Percentiles rank a stretch among this genome's conserved stretches.
Evolutionary conservation across 2,113 vertebrate species (phyloP).

Genomic region (Pongo pygmaeus): DNA sequence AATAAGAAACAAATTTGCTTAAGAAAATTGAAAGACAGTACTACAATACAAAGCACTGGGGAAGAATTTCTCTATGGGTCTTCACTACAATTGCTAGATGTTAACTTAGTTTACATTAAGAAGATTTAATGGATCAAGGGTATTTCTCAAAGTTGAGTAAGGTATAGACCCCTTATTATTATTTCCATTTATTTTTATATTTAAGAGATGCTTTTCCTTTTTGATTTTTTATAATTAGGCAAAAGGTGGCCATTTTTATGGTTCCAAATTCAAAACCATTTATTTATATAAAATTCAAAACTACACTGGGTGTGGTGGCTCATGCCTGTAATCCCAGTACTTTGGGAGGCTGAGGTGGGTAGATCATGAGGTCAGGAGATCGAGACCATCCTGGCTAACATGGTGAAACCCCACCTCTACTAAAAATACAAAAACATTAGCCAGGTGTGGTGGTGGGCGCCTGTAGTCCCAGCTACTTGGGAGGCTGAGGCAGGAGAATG

Average conservation of each 20-base stretch:
- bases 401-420: too few relatives aligned
- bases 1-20: neutral
- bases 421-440: too few relatives aligned
- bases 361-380: too few relatives aligned
- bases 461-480: too few relatives aligned
- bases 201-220: conserved; percentile 27
- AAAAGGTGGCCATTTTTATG: neutral
- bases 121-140: neutral
- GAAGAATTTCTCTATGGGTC: neutral
- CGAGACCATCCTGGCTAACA: too few relatives aligned
- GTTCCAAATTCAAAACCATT: conserved; percentile 7
- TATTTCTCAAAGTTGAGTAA: conserved; percentile 11
- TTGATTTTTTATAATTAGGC: neutral
- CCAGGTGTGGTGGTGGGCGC: too few relatives aligned
- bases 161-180: neutral
- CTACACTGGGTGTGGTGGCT: too few relatives aligned
- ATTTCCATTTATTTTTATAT: neutral
- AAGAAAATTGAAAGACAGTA: neutral
- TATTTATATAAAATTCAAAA: neutral
- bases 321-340: too few relatives aligned
- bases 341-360: too few relatives aligned
- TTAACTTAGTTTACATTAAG: neutral
- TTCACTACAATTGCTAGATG: neutral
- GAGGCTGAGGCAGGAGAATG: too few relatives aligned
- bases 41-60: neutral